Conservation (phyloP, 2,113 vertebrate genomes). For the Rhodinocichla rosea region DNA sequence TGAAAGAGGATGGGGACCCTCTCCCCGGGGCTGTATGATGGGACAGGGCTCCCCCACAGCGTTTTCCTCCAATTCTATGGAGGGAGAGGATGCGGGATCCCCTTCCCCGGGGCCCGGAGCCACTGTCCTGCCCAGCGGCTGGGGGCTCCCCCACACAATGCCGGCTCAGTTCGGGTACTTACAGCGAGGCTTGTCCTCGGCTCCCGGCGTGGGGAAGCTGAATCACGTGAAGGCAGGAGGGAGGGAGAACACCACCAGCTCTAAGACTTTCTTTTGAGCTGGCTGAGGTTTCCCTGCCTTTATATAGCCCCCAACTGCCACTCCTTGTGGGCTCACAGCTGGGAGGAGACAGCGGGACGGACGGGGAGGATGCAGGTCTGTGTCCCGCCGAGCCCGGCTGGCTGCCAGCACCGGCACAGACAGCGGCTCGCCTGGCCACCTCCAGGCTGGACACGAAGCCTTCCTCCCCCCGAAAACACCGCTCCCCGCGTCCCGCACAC, state of each 20-base stretch:
- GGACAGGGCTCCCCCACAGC: not conserved
- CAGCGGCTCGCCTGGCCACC: not conserved
- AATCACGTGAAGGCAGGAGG: conserved; percentile 20
- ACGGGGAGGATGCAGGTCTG: conserved; percentile 29
- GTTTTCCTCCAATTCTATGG: not conserved
- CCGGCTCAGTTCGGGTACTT: not conserved
- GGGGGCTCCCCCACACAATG: not conserved
- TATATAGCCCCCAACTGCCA: conserved; percentile 52
- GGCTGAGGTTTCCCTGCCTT: conserved; percentile 27
- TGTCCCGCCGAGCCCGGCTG: not conserved
- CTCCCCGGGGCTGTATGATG: not conserved
- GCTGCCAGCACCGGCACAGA: not conserved
- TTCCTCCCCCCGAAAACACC: not conserved
- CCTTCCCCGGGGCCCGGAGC: not conserved
- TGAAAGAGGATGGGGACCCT: not conserved
- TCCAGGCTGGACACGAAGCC: not conserved
- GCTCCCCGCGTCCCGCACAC: accelerated
- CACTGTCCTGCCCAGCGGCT: not conserved
- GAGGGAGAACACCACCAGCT: not conserved
- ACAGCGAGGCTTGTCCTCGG: not conserved
- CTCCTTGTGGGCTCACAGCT: conserved; percentile 33
- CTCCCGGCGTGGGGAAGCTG: not conserved
- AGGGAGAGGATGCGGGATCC: not conserved
- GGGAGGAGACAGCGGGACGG: conserved; percentile 58
- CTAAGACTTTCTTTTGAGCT: conserved; percentile 22